Conservation (phyloP, 2,888 invertebrate species). For the Branchellion lobata region DNA sequence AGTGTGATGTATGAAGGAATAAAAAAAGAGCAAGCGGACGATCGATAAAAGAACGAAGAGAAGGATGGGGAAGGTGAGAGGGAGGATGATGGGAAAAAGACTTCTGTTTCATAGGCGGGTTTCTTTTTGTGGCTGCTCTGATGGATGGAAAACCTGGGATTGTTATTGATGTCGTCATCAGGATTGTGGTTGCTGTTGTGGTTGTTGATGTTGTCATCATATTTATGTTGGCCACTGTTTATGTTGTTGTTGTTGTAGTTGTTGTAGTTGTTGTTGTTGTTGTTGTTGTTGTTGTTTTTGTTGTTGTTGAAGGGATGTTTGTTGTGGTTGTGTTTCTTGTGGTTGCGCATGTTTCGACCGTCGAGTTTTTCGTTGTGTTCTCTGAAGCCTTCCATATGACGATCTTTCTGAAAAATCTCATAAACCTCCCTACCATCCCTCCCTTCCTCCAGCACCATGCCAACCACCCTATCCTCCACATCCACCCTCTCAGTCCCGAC, state of each 20-base stretch:
- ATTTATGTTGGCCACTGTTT: not conserved
- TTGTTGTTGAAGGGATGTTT: too few relatives aligned
- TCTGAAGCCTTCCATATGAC: too few relatives aligned
- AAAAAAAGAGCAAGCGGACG: not conserved
- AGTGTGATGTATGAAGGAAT: not conserved
- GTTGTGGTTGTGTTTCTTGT: not conserved
- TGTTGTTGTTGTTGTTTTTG: not conserved
- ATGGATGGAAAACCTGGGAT: too few relatives aligned
- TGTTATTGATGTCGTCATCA: not conserved
- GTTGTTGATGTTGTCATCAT: not conserved
- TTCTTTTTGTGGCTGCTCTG: too few relatives aligned
- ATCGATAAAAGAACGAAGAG: not conserved
- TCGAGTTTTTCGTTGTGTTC: too few relatives aligned
- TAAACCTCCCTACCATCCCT: too few relatives aligned
- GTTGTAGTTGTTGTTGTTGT: not conserved
- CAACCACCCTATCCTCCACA: not conserved
- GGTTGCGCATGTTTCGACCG: too few relatives aligned
- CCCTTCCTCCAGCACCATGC: too few relatives aligned
- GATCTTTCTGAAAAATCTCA: too few relatives aligned
- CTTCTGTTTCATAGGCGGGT: not conserved
- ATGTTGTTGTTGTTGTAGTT: not conserved
- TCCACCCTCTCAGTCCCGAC: constrained; percentile 10
- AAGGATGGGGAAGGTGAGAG: not conserved
- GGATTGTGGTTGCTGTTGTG: not conserved
- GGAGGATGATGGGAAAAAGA: not conserved